These are phyloP conservation scores for Mustelus asterias DNA, from an alignment of 2,113 vertebrate genomes.

Conservation along the genomic window DNA sequence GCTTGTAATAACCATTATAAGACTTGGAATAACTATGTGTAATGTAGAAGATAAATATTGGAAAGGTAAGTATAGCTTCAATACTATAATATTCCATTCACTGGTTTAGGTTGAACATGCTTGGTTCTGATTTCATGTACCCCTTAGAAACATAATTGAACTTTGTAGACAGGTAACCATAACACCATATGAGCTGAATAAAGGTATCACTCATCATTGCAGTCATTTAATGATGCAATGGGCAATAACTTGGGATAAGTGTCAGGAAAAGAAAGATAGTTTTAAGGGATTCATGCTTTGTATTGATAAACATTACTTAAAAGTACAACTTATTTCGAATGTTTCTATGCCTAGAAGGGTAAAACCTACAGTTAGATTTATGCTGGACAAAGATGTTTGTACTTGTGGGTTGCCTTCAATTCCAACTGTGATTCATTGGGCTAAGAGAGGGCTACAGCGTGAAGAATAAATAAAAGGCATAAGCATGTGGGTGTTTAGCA, in stretches of 20 bases:
- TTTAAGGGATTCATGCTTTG: no score
- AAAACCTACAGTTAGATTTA: no score
- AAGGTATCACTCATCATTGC: not conserved
- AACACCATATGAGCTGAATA: not conserved
- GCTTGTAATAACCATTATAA: not conserved
- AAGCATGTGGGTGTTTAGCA: no score
- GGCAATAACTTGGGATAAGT: not conserved
- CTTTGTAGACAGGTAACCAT: not conserved
- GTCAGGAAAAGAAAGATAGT: no score
- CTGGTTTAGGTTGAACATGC: not conserved
- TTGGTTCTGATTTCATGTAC: not conserved
- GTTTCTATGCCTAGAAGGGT: no score
- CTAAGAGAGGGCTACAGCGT: no score
- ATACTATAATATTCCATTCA: not conserved
- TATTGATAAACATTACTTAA: no score
- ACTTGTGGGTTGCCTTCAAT: no score
- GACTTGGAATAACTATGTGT: not conserved
- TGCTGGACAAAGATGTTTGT: no score
- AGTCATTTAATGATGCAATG: not conserved
- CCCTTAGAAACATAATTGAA: not conserved
- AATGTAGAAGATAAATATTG: not conserved
- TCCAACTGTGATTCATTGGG: no score
- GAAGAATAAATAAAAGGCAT: no score
- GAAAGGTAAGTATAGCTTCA: not conserved
- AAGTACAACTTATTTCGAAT: no score